A percentile compares a stretch with the other conserved stretches of the same genome.
Conservation (phyloP, 2,888 invertebrate genomes). For the Vanessa cardui region DNA sequence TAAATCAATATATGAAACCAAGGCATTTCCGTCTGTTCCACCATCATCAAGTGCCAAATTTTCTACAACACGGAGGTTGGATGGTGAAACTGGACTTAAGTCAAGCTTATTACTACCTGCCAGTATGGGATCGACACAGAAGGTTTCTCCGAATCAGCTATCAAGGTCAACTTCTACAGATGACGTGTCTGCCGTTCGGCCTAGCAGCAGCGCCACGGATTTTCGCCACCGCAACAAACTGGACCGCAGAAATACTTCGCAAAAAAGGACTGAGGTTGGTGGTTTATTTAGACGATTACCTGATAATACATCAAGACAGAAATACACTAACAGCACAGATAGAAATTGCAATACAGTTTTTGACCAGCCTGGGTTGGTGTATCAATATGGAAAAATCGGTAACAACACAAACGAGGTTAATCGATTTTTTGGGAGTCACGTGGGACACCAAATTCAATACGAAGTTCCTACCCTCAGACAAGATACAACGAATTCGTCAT, state of each 20-base stretch:
- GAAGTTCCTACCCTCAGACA: neutral
- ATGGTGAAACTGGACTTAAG: conserved; percentile 35
- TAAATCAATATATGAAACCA: conserved; percentile 30
- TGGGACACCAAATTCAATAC: neutral
- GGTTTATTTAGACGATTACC: neutral
- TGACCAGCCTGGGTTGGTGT: neutral
- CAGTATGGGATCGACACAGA: conserved; percentile 25
- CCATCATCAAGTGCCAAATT: conserved; percentile 24
- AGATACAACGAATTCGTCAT: neutral
- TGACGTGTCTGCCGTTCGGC: neutral
- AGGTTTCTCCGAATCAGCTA: conserved; percentile 33
- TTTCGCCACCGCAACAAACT: neutral
- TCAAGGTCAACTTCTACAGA: neutral
- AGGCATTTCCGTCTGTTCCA: conserved; percentile 34
- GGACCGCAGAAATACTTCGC: neutral
- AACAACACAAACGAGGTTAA: neutral
- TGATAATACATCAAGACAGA: neutral
- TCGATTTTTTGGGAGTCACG: neutral
- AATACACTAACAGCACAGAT: neutral
- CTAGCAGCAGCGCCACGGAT: neutral
- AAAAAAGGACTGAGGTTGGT: neutral
- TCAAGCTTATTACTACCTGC: conserved; percentile 37
- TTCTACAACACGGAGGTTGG: conserved; percentile 36
- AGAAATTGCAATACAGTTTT: neutral
- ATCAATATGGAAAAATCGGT: neutral